These are phyloP conservation scores for Cricetomys ansorgei DNA, from an alignment of 2,113 vertebrate genomes.

Conservation along the genomic window DNA sequence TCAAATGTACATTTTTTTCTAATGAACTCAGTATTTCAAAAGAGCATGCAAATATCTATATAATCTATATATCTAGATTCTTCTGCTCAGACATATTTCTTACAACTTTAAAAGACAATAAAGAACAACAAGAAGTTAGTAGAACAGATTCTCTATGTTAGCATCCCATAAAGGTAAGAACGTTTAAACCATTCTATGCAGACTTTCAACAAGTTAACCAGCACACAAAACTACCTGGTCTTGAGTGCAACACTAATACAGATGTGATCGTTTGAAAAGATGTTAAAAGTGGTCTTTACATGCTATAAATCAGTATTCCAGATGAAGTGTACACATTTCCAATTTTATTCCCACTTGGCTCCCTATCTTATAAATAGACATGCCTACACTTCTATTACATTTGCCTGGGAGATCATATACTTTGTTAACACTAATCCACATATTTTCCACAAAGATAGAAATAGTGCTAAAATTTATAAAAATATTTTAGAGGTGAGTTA, in stretches of 20 bases:
- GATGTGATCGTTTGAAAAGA: not conserved
- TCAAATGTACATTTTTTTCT: constrained; percentile 26
- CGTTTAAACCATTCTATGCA: not conserved
- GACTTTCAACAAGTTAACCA: not conserved
- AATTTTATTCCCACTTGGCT: constrained; percentile 14
- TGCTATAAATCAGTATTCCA: not conserved
- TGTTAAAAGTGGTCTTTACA: not conserved
- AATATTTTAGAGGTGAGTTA: not conserved
- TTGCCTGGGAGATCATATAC: not conserved
- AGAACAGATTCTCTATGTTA: not conserved
- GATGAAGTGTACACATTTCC: constrained; percentile 19
- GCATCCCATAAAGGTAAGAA: not conserved
- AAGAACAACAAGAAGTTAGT: not conserved
- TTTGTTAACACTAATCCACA: not conserved
- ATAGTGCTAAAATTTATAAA: not conserved
- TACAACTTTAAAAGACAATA: not conserved
- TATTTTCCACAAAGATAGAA: not conserved
- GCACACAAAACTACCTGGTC: not conserved
- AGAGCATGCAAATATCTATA: not conserved
- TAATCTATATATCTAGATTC: not conserved
- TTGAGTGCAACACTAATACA: not conserved
- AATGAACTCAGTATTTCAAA: not conserved
- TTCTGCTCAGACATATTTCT: not conserved
- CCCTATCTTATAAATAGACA: not conserved
- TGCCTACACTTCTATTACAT: not conserved